Evolutionary conservation across 2,113 vertebrate genomes (phyloP).

Genomic region (Anguilla japonica): DNA sequence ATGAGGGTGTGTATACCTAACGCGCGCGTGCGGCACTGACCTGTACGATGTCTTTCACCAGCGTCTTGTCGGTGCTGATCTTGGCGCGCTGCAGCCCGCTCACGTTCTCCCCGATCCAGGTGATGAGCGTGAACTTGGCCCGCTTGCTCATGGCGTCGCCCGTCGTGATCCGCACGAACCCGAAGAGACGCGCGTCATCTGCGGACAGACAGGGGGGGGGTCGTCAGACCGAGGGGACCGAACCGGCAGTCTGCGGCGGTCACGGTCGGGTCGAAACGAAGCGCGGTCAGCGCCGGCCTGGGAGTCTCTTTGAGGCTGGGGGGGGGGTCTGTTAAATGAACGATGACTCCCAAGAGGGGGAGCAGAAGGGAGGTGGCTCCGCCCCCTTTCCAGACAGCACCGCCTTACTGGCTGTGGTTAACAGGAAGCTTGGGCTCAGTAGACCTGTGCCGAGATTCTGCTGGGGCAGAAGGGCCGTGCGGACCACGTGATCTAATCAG

Average conservation of each 20-base stretch:
- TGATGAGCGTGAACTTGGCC: conserved; percentile 94
- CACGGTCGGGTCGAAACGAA: background rate
- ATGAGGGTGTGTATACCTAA: background rate
- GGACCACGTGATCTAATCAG: background rate
- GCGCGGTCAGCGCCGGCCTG: background rate
- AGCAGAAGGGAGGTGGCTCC: too few relatives aligned
- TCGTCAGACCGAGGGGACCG: too few relatives aligned
- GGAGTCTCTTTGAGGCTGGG: background rate
- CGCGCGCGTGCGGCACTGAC: conserved; percentile 52
- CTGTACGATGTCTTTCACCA: conserved; percentile 96
- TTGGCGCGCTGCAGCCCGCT: conserved; percentile 92
- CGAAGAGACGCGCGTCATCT: conserved; percentile 88
- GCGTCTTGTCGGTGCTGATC: conserved; percentile 91
- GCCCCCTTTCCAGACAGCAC: background rate
- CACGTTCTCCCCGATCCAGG: conserved; percentile 92
- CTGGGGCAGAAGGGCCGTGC: background rate
- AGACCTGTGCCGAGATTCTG: background rate
- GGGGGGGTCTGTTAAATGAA: background rate
- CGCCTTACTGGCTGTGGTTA: background rate
- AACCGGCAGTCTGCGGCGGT: background rate
- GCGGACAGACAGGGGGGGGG: background rate
- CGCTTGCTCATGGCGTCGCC: conserved; percentile 97
- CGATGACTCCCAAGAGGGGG: background rate
- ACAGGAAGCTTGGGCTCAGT: background rate
- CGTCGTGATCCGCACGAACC: conserved; percentile 85